A percentile compares a stretch with the other conserved stretches of the same genome.
Evolutionary conservation across 2,113 vertebrate genomes (phyloP).

Genomic region (Zosterops lateralis): DNA sequence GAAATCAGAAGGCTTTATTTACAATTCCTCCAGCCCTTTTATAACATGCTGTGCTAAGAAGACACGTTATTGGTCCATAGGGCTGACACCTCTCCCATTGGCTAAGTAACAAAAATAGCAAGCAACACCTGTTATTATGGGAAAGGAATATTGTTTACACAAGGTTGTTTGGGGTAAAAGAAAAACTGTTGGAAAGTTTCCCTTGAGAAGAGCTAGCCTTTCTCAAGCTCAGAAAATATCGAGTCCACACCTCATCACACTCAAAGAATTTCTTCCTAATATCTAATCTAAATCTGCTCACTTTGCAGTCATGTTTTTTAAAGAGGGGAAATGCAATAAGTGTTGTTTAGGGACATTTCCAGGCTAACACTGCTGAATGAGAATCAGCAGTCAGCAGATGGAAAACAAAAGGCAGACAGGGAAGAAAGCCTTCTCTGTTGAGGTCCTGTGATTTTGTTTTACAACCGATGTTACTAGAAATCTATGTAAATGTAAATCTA

Average conservation of each 20-base stretch:
- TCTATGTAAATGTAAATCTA: neutral
- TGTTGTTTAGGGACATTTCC: neutral
- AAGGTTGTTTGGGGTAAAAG: too few species aligned
- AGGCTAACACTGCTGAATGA: neutral
- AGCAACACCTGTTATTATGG: neutral
- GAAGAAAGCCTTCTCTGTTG: neutral
- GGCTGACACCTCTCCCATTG: too few species aligned
- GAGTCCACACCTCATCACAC: too few species aligned
- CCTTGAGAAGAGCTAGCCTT: neutral
- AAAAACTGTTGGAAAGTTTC: too few species aligned
- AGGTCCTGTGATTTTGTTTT: neutral
- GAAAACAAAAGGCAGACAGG: neutral
- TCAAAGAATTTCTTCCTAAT: neutral
- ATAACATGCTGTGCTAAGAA: too few species aligned
- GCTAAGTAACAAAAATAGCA: too few species aligned
- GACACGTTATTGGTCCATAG: too few species aligned
- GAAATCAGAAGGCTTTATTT: too few species aligned
- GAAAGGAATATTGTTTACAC: neutral
- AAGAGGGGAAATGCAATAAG: neutral
- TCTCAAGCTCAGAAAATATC: too few species aligned
- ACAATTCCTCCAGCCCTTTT: too few species aligned
- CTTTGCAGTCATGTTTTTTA: neutral
- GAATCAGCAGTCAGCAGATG: neutral
- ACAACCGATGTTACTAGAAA: neutral
- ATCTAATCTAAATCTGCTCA: neutral